These are phyloP conservation scores for Salarias fasciatus DNA, from an alignment of 2,797 vertebrate species.

Conservation along the genomic window DNA sequence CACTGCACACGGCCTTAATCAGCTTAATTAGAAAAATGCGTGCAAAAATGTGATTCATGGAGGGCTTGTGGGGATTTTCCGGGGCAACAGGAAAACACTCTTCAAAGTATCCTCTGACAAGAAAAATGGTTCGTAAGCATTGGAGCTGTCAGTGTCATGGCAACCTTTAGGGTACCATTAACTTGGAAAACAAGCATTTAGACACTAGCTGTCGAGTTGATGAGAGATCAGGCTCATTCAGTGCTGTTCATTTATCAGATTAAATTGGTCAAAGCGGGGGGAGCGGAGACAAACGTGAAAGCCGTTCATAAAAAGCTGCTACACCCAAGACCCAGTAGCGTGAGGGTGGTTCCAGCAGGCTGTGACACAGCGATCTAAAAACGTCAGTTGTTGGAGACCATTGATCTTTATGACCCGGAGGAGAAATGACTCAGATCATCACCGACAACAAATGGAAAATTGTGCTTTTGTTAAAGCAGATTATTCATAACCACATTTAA, in stretches of 20 bases:
- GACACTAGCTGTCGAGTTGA: conserved; percentile 16
- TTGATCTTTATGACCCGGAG: neutral
- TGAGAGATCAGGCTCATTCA: conserved; percentile 3
- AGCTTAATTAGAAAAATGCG: conserved; percentile 64
- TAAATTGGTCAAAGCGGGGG: neutral
- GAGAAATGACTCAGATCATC: conserved; percentile 5
- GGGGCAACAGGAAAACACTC: conserved; percentile 49
- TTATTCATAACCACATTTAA: neutral
- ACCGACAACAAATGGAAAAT: neutral
- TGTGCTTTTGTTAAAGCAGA: neutral
- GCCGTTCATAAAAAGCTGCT: neutral
- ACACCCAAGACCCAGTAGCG: neutral
- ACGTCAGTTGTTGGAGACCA: neutral
- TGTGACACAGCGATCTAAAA: neutral
- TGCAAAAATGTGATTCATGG: conserved; percentile 62
- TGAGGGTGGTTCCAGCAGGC: neutral
- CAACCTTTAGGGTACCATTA: conserved; percentile 62
- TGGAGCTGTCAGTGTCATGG: conserved; percentile 38
- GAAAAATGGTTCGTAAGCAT: conserved; percentile 55
- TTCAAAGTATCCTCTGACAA: conserved; percentile 64
- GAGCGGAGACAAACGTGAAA: conserved; percentile 8
- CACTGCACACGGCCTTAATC: conserved; percentile 49
- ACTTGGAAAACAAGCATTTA: conserved; percentile 53
- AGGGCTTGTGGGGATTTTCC: conserved; percentile 47
- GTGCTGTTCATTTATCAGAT: conserved; percentile 6